A percentile compares a stretch with the other conserved stretches of the same genome.
These are phyloP conservation scores for Pterocles orientalis DNA, from an alignment of 2,113 vertebrate genomes.

Conservation along the genomic window DNA sequence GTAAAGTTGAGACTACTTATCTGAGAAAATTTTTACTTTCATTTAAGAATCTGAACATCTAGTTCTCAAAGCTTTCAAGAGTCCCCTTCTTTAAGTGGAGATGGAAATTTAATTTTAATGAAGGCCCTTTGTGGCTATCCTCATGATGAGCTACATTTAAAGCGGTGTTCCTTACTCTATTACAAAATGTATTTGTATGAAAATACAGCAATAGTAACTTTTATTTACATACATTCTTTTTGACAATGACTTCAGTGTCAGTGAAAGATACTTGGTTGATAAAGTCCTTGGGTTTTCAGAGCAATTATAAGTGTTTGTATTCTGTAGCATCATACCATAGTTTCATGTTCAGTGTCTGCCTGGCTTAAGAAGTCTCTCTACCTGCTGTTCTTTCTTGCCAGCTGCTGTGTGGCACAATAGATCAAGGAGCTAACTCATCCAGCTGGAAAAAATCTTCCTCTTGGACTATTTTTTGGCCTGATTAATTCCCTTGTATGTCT, in stretches of 20 bases:
- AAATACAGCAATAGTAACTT: not conserved
- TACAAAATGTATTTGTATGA: not conserved
- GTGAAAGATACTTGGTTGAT: not conserved
- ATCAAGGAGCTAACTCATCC: not conserved
- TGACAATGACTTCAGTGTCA: not conserved
- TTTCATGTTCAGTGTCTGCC: not conserved
- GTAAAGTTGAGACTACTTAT: not conserved
- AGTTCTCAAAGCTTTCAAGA: not conserved
- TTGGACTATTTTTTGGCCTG: not conserved
- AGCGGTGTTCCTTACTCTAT: not conserved
- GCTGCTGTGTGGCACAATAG: not conserved
- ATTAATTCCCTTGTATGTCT: not conserved
- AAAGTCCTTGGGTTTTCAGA: not conserved
- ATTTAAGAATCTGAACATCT: not conserved
- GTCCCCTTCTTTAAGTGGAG: not conserved
- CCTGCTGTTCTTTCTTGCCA: not conserved
- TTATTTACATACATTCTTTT: not conserved
- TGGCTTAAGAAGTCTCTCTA: not conserved
- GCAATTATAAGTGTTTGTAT: not conserved
- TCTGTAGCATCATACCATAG: not conserved
- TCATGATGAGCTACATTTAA: not conserved
- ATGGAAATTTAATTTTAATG: not conserved
- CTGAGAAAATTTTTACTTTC: not conserved
- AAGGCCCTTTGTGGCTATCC: not conserved
- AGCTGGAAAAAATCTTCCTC: not conserved